Conservation (phyloP, 2,113 vertebrate species). For the Platichthys flesus region DNA sequence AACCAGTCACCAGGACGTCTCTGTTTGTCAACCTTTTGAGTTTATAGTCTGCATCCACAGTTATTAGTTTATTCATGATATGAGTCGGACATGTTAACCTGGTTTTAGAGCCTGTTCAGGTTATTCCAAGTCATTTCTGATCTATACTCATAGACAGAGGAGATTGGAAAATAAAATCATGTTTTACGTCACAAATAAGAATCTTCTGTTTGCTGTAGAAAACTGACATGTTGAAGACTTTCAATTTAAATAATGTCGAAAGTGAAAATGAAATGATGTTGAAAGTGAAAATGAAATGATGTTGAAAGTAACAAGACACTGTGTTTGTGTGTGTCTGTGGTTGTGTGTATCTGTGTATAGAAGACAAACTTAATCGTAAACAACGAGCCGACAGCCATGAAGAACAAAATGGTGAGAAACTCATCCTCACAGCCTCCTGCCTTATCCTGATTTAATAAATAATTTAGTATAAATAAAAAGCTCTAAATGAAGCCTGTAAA, state of each 20-base stretch:
- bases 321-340: background rate
- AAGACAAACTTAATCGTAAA: conserved; percentile 26
- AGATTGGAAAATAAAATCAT: background rate
- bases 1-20: background rate
- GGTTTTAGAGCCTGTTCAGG: background rate
- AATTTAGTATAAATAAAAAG: background rate
- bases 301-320: background rate
- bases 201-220: background rate
- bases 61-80: background rate
- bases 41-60: background rate
- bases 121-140: background rate
- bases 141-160: no score
- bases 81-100: background rate
- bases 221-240: background rate
- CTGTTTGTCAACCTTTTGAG: no score
- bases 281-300: background rate
- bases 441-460: background rate
- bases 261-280: background rate
- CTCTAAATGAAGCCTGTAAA: background rate
- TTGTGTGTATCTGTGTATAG: conserved; percentile 24
- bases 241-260: background rate
- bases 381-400: background rate
- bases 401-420: conserved; percentile 63
- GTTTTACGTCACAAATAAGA: background rate
- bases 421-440: background rate